Evolutionary conservation across 2,113 vertebrate species (phyloP).

Genomic region (Hymenochirus boettgeri): DNA sequence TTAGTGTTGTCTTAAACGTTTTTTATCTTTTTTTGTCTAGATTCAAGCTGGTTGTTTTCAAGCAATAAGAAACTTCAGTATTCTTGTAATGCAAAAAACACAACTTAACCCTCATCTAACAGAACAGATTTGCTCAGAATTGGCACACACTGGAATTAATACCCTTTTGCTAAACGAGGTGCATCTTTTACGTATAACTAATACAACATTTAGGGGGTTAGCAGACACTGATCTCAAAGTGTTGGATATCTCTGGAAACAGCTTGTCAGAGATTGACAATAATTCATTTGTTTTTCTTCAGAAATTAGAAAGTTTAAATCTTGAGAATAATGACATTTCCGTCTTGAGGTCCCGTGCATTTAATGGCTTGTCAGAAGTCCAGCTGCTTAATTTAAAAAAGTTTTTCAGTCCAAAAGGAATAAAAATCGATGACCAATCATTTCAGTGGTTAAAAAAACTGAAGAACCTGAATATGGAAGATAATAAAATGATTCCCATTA

Average conservation of each 20-base stretch:
- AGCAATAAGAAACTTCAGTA: conserved; percentile 63
- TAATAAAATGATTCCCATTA: conserved; percentile 62
- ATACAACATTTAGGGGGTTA: conserved; percentile 69
- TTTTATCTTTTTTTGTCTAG: conserved; percentile 55
- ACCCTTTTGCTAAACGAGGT: conserved; percentile 67
- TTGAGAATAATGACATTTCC: conserved; percentile 69
- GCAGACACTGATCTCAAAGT: conserved; percentile 67
- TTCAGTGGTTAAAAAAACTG: conserved; percentile 67
- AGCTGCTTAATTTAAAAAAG: conserved; percentile 64
- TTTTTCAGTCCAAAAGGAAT: conserved; percentile 51
- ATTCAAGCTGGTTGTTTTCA: conserved; percentile 73
- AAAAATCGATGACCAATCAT: conserved; percentile 74
- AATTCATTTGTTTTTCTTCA: conserved; percentile 75
- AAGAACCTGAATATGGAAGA: conserved; percentile 72
- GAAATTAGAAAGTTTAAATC: conserved; percentile 63
- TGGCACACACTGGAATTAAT: conserved; percentile 67
- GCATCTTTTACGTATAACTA: conserved; percentile 57
- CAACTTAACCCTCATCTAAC: conserved; percentile 51
- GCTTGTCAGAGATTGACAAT: conserved; percentile 59
- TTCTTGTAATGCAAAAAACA: conserved; percentile 68
- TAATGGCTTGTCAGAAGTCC: conserved; percentile 71
- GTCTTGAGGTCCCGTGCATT: conserved; percentile 66
- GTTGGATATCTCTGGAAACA: conserved; percentile 78
- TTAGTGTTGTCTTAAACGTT: too few relatives aligned
- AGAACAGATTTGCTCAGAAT: conserved; percentile 66